Evolutionary conservation across 2,888 invertebrate genomes (phyloP), one percentile per base, ranked within the genome.

Genomic region (Drosophila rellima): DNA sequence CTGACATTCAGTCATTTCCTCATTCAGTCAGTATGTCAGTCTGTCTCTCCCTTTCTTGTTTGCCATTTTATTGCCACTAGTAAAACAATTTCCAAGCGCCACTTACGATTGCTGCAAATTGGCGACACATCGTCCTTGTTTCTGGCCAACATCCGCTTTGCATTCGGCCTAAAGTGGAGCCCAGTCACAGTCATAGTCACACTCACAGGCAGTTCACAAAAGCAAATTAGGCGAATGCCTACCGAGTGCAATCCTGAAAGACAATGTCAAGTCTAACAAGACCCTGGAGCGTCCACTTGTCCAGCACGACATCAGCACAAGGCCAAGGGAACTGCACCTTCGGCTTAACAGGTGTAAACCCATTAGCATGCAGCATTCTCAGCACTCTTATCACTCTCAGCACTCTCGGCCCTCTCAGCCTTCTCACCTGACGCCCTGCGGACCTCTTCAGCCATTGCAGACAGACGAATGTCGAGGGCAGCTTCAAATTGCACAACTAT

Each of bases 21-120:
- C 42, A 50, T 11, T 31, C 63, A 45, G 51, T 45, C 60, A 31
- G 39, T 29, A 57, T 18, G 50, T 40, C 39, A 17, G 57, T 39
- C 42, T 4, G 5, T 47, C 40, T 10, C 20, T 51, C 45, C 6
- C 33, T 51, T 29, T 10, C 39, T 68, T 71, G 83, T 70, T 78
- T 69, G 73, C 66, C 70, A 78, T 78, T 88, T 83, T 83, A 83
- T 83, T 88, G 88, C 86, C 82, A 83, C 82, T 83, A 76, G 69
- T 82, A 75, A 76, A 88, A 86, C 86, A 88, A 83, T 83, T 88
- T 69, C 54, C 45, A 23, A 59, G 69, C 26, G 20, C 78, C 70
- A 79, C 88, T 78, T 78, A 70, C 59, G 67, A 74, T 72, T 66
- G 54, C 68, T 50, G 65, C 55, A 68, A 64, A 71, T 65, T 79